These are phyloP conservation scores for Hydrolagus affinis DNA, from an alignment of 2,113 vertebrate species.

Conservation along the genomic window DNA sequence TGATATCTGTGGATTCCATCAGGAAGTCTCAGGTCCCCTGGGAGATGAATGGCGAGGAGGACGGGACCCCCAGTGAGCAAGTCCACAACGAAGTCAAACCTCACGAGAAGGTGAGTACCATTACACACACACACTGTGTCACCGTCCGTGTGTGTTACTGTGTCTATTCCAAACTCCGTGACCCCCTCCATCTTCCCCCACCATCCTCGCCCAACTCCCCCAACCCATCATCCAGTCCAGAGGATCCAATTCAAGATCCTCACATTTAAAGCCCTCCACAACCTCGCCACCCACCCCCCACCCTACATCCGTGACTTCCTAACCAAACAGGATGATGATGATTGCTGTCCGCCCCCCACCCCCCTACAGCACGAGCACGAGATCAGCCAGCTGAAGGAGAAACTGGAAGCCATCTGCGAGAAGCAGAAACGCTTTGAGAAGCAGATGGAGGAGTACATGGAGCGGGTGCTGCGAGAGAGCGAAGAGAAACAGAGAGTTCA, in stretches of 20 bases:
- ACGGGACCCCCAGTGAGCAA: background rate
- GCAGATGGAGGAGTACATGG: background rate
- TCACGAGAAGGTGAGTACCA: background rate
- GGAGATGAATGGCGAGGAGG: background rate
- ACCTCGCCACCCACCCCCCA: too few relatives aligned
- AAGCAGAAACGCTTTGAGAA: conserved; percentile 32
- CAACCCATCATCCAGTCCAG: background rate
- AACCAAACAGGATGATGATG: too few relatives aligned
- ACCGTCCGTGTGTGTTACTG: too few relatives aligned
- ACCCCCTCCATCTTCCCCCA: background rate
- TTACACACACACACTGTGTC: too few relatives aligned
- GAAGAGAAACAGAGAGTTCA: background rate
- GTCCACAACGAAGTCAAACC: background rate
- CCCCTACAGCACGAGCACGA: conserved; percentile 53
- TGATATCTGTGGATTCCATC: background rate
- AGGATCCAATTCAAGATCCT: too few relatives aligned
- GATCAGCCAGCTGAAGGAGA: conserved; percentile 51
- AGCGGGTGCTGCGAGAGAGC: conserved; percentile 22
- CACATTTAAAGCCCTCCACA: too few relatives aligned
- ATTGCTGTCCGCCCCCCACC: background rate
- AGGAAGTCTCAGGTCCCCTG: conserved; percentile 18
- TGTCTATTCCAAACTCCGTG: conserved; percentile 32
- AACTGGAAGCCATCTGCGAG: conserved; percentile 32
- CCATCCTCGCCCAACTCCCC: background rate
- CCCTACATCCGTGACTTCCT: too few relatives aligned